Percentiles rank a stretch among this genome's conserved stretches.
These are phyloP conservation scores for Myodes glareolus DNA, from an alignment of 2,113 vertebrate genomes.

Conservation along the genomic window DNA sequence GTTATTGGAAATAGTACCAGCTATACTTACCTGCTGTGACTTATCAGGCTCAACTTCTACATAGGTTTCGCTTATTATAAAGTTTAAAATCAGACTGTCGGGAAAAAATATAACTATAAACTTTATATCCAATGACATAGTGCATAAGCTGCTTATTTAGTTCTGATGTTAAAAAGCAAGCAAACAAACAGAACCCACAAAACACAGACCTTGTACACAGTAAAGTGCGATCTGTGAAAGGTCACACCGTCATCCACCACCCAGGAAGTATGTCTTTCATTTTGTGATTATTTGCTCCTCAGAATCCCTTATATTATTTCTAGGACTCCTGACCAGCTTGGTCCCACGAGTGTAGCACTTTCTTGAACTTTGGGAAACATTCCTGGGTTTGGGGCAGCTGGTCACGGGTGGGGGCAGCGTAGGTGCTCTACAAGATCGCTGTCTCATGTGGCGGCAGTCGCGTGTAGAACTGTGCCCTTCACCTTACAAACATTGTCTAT, in stretches of 20 bases:
- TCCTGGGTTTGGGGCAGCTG: background rate
- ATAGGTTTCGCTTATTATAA: background rate
- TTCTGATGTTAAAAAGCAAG: background rate
- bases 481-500: background rate
- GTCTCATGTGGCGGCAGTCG: background rate
- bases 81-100: background rate
- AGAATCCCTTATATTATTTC: background rate
- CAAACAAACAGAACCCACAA: background rate
- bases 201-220: background rate
- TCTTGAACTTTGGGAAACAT: background rate
- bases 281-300: background rate
- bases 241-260: background rate
- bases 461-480: background rate
- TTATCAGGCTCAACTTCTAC: conserved; percentile 1
- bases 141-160: background rate
- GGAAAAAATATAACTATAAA: background rate
- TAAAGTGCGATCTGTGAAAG: background rate
- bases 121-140: background rate
- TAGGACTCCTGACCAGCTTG: background rate
- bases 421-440: background rate
- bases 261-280: background rate
- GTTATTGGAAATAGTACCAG: background rate
- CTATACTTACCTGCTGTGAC: background rate
- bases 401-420: background rate
- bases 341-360: background rate